Evolutionary conservation across 2,888 invertebrate species (phyloP).

Genomic region (Andrena bucephala): DNA sequence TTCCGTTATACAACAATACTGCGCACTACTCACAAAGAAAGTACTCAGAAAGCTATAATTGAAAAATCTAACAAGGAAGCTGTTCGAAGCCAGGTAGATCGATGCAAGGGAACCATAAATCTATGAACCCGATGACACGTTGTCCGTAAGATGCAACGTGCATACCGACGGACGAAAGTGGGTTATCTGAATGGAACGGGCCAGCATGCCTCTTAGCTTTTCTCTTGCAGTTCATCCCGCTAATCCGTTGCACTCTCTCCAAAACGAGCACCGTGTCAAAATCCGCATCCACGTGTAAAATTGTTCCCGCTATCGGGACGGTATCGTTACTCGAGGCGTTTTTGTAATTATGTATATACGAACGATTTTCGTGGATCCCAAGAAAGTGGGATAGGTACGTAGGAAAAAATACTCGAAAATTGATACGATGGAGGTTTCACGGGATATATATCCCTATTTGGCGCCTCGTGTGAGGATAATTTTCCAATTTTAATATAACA

Average conservation of each 20-base stretch:
- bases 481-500: too few species aligned
- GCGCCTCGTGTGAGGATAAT: too few species aligned
- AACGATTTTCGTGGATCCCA: conserved; percentile 10
- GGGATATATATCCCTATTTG: too few species aligned
- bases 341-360: conserved; percentile 1
- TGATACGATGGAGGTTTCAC: neutral
- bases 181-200: conserved; percentile 73
- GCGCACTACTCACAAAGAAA: neutral
- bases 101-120: conserved; percentile 28
- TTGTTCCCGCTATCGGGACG: conserved; percentile 21
- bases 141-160: conserved; percentile 51
- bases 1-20: neutral
- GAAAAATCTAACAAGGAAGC: neutral
- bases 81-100: neutral
- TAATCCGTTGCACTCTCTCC: conserved; percentile 71
- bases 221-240: conserved; percentile 68
- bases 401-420: neutral
- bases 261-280: conserved; percentile 42
- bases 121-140: conserved; percentile 62
- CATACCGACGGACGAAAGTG: conserved; percentile 68
- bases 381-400: conserved; percentile 25
- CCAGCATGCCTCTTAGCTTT: conserved; percentile 69
- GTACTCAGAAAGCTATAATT: neutral
- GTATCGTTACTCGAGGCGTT: neutral
- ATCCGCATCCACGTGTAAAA: conserved; percentile 41